A percentile compares a stretch with the other conserved stretches of the same genome.
Evolutionary conservation across 1,140 invertebrate genomes (phyloP).

Genomic region (Panagrolaimus sp.): DNA sequence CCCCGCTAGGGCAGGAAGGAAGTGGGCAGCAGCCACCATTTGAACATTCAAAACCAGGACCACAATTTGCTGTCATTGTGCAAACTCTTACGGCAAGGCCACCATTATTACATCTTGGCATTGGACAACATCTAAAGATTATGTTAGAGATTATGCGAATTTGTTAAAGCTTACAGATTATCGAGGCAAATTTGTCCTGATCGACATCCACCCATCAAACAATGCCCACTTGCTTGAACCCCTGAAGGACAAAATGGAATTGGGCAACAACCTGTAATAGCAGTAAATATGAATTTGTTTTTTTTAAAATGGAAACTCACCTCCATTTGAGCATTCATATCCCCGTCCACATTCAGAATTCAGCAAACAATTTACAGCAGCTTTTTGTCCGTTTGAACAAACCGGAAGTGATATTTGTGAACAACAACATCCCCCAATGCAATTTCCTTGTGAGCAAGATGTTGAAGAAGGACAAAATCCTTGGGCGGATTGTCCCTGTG

Average conservation of each 20-base stretch:
- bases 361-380: slow-evolving; percentile 20
- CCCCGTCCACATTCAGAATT: slow-evolving; percentile 43
- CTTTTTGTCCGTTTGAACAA: slow-evolving; percentile 45
- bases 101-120: slow-evolving; percentile 41
- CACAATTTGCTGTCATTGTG: slow-evolving; percentile 43
- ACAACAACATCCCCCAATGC: slow-evolving; percentile 13
- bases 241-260: slow-evolving; percentile 49
- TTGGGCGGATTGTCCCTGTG: slow-evolving; percentile 6
- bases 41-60: slow-evolving; percentile 43
- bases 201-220: slow-evolving; percentile 20
- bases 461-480: slow-evolving; percentile 22
- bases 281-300: no score
- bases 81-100: slow-evolving; percentile 32
- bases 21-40: slow-evolving; percentile 51
- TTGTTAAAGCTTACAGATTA: slow-evolving; percentile 13
- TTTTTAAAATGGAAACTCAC: no score
- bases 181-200: slow-evolving; percentile 28
- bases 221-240: slow-evolving; percentile 37
- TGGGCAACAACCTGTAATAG: slow-evolving; percentile 43
- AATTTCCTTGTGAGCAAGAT: not conserved
- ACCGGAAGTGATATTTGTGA: slow-evolving; percentile 34
- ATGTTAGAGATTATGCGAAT: no score
- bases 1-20: slow-evolving; percentile 33
- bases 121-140: slow-evolving; percentile 27
- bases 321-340: slow-evolving; percentile 52